These are phyloP conservation scores for Antheraea yamamai DNA, from an alignment of 2,888 invertebrate genomes.

Conservation along the genomic window DNA sequence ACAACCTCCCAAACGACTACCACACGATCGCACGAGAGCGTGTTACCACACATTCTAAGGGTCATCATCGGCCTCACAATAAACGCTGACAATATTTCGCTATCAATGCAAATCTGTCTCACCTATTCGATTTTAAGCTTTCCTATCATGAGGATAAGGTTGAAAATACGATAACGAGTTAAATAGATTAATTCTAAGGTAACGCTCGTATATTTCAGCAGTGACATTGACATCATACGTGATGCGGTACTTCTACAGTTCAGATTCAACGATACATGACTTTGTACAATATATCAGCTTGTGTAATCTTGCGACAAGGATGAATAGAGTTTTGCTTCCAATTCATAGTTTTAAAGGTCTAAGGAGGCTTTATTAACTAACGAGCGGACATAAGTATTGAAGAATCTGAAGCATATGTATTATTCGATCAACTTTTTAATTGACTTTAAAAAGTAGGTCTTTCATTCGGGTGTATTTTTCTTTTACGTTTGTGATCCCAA, in stretches of 20 bases:
- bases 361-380: background rate
- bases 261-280: slow-evolving; percentile 7
- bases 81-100: slow-evolving; percentile 45
- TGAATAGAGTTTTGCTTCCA: background rate
- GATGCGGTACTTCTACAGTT: slow-evolving; percentile 17
- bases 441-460: no score
- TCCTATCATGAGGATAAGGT: slow-evolving; percentile 23
- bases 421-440: no score
- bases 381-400: no score
- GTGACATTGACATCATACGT: slow-evolving; percentile 60
- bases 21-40: background rate
- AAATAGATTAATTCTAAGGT: slow-evolving; percentile 20
- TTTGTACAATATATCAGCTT: slow-evolving; percentile 15
- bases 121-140: background rate
- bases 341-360: background rate
- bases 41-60: slow-evolving; percentile 43
- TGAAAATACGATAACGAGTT: slow-evolving; percentile 22
- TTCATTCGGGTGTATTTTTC: no score
- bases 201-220: slow-evolving; percentile 26
- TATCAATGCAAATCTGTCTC: slow-evolving; percentile 33
- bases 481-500: no score
- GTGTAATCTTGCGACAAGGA: background rate
- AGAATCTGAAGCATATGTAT: no score
- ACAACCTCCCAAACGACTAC: slow-evolving; percentile 13
- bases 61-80: slow-evolving; percentile 48